phyloP scores from a whole-genome alignment of 2,797 vertebrate species.

The Cyclura pinguis region DNA sequence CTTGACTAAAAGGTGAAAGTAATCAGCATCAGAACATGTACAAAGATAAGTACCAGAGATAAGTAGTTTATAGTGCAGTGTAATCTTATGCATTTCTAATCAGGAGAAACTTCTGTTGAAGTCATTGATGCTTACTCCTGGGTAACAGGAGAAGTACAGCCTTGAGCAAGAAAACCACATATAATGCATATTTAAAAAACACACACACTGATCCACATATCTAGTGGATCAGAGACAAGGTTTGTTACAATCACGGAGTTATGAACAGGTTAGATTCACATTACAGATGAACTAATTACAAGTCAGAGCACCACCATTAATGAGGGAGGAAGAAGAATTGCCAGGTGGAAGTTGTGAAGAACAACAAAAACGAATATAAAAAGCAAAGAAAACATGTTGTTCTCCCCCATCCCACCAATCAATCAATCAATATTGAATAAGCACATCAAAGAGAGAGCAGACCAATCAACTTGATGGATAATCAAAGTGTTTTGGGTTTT shows the following conservation, averaged over 20 bases:
- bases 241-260: too few relatives aligned
- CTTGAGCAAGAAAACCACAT: background rate
- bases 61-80: too few relatives aligned
- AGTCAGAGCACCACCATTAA: background rate
- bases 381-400: background rate
- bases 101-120: background rate
- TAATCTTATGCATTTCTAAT: too few relatives aligned
- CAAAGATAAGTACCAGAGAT: background rate
- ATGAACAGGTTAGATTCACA: background rate
- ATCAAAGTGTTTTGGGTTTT: background rate
- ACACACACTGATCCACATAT: too few relatives aligned
- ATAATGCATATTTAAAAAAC: too few relatives aligned
- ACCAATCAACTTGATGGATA: background rate
- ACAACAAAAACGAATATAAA: background rate
- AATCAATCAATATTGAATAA: too few relatives aligned
- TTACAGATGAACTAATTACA: background rate
- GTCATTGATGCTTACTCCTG: background rate
- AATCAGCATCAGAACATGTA: background rate
- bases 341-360: background rate
- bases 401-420: background rate
- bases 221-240: too few relatives aligned
- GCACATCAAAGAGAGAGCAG: too few relatives aligned
- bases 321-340: background rate
- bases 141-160: background rate
- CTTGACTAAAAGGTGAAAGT: background rate